phyloP scores from a whole-genome alignment of 2,113 vertebrate species.

The Girardinichthys multiradiatus region DNA sequence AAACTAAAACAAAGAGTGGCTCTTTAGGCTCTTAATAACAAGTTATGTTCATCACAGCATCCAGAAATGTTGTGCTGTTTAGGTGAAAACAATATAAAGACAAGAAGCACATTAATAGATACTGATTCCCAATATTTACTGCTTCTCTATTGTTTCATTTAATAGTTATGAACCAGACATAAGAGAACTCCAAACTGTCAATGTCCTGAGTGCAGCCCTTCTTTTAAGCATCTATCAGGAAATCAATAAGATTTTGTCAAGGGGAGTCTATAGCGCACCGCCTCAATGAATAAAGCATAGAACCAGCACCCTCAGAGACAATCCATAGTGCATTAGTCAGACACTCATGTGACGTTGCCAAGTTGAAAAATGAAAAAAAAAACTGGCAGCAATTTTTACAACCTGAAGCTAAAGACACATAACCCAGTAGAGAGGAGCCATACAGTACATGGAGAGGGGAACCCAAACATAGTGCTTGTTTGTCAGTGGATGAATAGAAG shows the following conservation, averaged over 20 bases:
- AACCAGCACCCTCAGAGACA: conserved; percentile 71
- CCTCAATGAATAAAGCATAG: conserved; percentile 72
- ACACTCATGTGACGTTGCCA: conserved; percentile 67
- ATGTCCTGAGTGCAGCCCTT: conserved; percentile 47
- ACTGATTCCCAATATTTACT: conserved; percentile 9
- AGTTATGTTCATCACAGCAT: background rate
- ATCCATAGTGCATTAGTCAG: conserved; percentile 74
- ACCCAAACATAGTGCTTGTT: conserved; percentile 70
- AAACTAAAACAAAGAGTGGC: background rate
- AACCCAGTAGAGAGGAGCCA: conserved; percentile 48
- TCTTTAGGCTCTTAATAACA: background rate
- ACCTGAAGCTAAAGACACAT: conserved; percentile 69
- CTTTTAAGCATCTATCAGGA: conserved; percentile 67
- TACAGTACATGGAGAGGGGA: conserved; percentile 65
- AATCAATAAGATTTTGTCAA: conserved; percentile 72
- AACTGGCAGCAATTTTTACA: conserved; percentile 57
- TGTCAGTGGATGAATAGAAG: conserved; percentile 75
- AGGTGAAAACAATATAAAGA: background rate
- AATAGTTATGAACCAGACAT: conserved; percentile 39
- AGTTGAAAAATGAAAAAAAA: conserved; percentile 71
- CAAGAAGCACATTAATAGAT: conserved; percentile 4
- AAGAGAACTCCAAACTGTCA: conserved; percentile 26
- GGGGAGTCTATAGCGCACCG: conserved; percentile 68
- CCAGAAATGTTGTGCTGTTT: background rate
- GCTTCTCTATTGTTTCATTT: conserved; percentile 7